phyloP scores from a whole-genome alignment of 2,113 vertebrate genomes.

The Aphyosemion australe region DNA sequence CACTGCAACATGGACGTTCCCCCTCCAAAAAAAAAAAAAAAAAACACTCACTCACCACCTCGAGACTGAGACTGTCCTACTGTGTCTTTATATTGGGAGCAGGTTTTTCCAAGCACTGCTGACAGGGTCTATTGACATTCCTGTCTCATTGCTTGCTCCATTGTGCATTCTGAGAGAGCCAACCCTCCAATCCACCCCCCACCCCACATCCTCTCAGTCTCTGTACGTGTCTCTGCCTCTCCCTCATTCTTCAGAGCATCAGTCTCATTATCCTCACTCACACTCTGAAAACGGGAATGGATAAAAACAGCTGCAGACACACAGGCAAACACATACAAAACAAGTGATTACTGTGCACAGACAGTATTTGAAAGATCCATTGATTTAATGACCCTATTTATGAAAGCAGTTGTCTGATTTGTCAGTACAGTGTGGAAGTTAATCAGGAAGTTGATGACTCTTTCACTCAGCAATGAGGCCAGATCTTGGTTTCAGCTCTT shows the following conservation, averaged over 20 bases:
- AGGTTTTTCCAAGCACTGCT: slow-evolving; percentile 67
- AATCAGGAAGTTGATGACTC: slow-evolving; percentile 14
- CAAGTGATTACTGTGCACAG: slow-evolving; percentile 34
- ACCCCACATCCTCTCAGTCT: slow-evolving; percentile 11
- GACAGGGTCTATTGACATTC: slow-evolving; percentile 70
- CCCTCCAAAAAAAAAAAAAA: neutral
- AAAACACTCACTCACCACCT: slow-evolving; percentile 34
- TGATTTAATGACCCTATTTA: slow-evolving; percentile 32
- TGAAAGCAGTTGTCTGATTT: slow-evolving; percentile 43
- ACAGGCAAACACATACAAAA: slow-evolving; percentile 17
- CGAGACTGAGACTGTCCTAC: slow-evolving; percentile 46
- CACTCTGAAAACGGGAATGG: slow-evolving; percentile 31
- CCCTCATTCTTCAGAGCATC: slow-evolving; percentile 43
- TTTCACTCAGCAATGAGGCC: neutral
- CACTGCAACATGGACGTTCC: slow-evolving; percentile 7
- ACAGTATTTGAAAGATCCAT: slow-evolving; percentile 21
- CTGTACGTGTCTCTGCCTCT: slow-evolving; percentile 21
- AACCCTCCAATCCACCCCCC: slow-evolving; percentile 26
- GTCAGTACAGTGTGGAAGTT: slow-evolving; percentile 1
- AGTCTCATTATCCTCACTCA: slow-evolving; percentile 59
- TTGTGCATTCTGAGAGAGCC: slow-evolving; percentile 71
- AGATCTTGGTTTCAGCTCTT: neutral
- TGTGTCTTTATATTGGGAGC: slow-evolving; percentile 47
- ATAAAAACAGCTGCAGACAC: slow-evolving; percentile 32
- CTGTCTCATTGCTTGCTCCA: slow-evolving; percentile 58